These are phyloP conservation scores for Drosophila algonquin DNA, from an alignment of 2,888 invertebrate species.

Conservation along the genomic window DNA sequence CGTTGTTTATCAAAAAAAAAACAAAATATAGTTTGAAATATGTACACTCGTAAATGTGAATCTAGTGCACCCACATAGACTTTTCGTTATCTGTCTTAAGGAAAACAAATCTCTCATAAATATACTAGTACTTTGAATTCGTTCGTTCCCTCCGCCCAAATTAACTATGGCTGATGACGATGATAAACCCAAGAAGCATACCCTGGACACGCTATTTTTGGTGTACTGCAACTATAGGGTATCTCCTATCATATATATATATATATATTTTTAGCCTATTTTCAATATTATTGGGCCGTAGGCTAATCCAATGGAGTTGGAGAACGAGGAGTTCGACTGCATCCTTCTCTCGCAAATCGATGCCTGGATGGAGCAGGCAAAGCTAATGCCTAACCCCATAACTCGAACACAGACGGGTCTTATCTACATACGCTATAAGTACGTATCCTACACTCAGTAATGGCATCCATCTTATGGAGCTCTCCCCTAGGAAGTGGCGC, in stretches of 20 bases:
- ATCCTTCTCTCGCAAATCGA: constrained; percentile 77
- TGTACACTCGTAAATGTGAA: background rate
- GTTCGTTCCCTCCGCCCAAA: background rate
- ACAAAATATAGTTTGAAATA: constrained; percentile 38
- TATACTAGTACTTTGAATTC: background rate
- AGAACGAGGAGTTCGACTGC: constrained; percentile 63
- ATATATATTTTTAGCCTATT: background rate
- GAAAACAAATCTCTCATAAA: constrained; percentile 9
- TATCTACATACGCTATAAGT: constrained; percentile 77
- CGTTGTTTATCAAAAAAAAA: constrained; percentile 62
- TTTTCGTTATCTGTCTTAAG: constrained; percentile 43
- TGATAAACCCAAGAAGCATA: constrained; percentile 64
- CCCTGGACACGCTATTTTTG: constrained; percentile 69
- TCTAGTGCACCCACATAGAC: constrained; percentile 11
- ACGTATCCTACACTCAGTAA: constrained; percentile 2
- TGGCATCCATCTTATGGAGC: background rate
- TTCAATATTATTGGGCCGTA: constrained; percentile 8
- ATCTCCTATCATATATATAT: background rate
- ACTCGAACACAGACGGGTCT: constrained; percentile 71
- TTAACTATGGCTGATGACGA: constrained; percentile 75
- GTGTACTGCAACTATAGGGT: constrained; percentile 69
- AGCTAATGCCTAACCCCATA: constrained; percentile 62
- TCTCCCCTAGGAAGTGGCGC: constrained; percentile 70
- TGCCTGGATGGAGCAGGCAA: constrained; percentile 70
- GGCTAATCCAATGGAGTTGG: constrained; percentile 56